These are phyloP conservation scores for Hydractinia echinata DNA, from an alignment of 30 jellyfish, hydroid and myxozoan species.

Conservation along the genomic window DNA sequence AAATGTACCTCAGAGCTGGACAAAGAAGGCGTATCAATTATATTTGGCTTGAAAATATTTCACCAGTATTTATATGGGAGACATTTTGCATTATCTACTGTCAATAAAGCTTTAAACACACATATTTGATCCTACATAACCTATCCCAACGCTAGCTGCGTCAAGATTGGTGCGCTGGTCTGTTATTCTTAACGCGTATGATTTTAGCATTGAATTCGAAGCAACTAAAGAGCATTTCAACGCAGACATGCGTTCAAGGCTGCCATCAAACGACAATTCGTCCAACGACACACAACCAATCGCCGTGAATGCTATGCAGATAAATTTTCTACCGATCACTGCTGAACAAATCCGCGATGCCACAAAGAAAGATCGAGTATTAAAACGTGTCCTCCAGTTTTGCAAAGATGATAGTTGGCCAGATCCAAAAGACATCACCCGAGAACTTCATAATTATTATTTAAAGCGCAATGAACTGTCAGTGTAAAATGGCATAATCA, in stretches of 20 bases:
- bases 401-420: neutral
- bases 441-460: neutral
- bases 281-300: neutral
- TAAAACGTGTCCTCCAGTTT: neutral
- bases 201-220: too few species aligned
- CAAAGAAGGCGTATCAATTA: too few species aligned
- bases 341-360: neutral
- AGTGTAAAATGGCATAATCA: neutral
- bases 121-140: slow-evolving; percentile 45
- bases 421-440: too few species aligned
- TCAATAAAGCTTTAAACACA: slow-evolving; percentile 52
- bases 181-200: too few species aligned
- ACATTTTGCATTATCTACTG: slow-evolving; percentile 46
- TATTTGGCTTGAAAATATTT: slow-evolving; percentile 49
- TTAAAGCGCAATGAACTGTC: too few species aligned
- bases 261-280: neutral
- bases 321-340: too few species aligned
- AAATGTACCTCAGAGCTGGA: slow-evolving; percentile 48
- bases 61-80: slow-evolving; percentile 56
- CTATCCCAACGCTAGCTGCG: slow-evolving; percentile 46
- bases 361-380: neutral
- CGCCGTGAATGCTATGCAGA: neutral
- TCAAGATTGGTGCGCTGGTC: too few species aligned
- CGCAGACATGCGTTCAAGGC: slow-evolving; percentile 26
- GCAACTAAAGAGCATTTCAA: neutral